A percentile compares a stretch with the other conserved stretches of the same genome.
These are phyloP conservation scores for Teleogryllus occipitalis DNA, from an alignment of 1,140 invertebrate genomes.

Conservation along the genomic window DNA sequence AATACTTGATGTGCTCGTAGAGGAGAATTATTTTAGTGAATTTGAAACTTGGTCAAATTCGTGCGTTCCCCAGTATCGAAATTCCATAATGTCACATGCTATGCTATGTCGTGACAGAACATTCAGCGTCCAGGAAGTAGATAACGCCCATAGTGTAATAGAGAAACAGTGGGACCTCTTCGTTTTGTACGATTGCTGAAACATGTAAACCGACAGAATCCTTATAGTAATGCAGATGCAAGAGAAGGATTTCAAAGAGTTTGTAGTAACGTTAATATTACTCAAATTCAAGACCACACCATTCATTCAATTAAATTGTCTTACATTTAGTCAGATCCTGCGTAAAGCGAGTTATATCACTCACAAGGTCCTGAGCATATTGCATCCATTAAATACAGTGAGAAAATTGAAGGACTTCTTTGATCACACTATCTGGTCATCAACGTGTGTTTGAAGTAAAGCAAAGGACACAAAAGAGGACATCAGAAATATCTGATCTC, in stretches of 20 bases:
- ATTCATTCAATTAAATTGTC: slow-evolving; percentile 18
- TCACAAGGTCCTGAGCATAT: background rate
- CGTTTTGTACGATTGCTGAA: too few species aligned
- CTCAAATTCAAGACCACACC: slow-evolving; percentile 24
- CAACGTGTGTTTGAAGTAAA: background rate
- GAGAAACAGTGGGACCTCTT: too few species aligned
- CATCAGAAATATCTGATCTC: slow-evolving; percentile 6
- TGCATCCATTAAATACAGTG: background rate
- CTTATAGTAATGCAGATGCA: slow-evolving; percentile 24
- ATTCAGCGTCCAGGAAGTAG: too few species aligned
- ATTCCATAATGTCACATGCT: too few species aligned
- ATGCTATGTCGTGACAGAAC: too few species aligned
- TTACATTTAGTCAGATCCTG: slow-evolving; percentile 18
- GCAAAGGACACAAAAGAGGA: background rate
- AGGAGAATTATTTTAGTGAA: too few species aligned
- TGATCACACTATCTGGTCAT: background rate
- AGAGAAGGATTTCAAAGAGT: slow-evolving; percentile 22
- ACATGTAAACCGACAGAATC: slow-evolving; percentile 14
- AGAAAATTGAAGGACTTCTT: background rate
- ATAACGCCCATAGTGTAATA: too few species aligned
- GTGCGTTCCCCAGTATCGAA: too few species aligned
- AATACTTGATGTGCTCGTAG: too few species aligned
- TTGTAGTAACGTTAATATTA: slow-evolving; percentile 12
- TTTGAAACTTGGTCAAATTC: too few species aligned
- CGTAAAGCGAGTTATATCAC: slow-evolving; percentile 11